phyloP scores from a whole-genome alignment of 2,797 vertebrate genomes.

The Carduelis carduelis region DNA sequence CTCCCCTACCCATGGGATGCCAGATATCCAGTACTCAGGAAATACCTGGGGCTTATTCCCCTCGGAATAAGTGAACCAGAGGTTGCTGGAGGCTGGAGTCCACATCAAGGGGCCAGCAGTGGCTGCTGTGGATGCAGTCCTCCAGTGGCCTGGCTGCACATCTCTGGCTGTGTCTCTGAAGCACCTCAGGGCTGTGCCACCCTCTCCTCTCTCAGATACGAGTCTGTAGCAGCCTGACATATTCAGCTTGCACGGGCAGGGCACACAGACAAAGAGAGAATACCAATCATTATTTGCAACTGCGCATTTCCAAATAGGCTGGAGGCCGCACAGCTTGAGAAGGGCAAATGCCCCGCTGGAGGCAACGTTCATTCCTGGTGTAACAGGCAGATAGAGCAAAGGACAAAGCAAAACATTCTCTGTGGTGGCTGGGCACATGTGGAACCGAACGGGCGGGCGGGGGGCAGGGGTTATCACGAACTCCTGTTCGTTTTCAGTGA shows the following conservation, averaged over 20 bases:
- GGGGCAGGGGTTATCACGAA: rapidly evolving
- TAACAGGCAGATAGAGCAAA: not conserved
- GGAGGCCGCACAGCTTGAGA: not conserved
- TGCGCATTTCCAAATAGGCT: not conserved
- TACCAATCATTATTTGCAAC: not conserved
- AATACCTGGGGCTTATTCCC: not conserved
- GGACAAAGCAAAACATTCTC: not conserved
- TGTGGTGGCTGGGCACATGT: not conserved
- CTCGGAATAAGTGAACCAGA: rapidly evolving
- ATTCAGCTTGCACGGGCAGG: not conserved
- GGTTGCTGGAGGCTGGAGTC: not conserved
- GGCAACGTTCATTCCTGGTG: not conserved
- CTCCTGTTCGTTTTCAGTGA: not conserved
- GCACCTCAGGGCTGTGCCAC: not conserved
- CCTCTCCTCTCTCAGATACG: not conserved
- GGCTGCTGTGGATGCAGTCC: not conserved
- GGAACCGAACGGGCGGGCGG: rapidly evolving
- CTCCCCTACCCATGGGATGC: not conserved
- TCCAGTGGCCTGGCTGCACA: not conserved
- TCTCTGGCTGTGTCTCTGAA: not conserved
- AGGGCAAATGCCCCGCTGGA: not conserved
- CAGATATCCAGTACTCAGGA: not conserved
- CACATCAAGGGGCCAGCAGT: not conserved
- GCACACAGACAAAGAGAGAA: not conserved
- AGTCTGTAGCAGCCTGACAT: not conserved